Base-by-base conservation (phyloP, 2,797 vertebrate species). In the Onychomys leucogaster region DNA sequence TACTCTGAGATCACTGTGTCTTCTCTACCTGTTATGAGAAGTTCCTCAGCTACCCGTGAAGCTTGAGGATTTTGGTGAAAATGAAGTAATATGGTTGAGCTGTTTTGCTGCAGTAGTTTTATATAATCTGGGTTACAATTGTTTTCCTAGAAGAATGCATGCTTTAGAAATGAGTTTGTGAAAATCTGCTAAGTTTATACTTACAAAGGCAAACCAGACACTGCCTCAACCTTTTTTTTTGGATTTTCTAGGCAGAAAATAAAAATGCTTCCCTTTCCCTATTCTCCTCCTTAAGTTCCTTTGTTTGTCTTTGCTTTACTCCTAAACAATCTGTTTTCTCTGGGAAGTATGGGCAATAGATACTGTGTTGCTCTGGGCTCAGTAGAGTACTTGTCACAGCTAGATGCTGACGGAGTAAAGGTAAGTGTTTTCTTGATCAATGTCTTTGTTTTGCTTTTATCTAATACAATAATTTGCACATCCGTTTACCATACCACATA, bases 391-490 rank as follows among this genome's bases (percentile, higher is more conserved):
- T 41, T 86, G n/a, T 85, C 67, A 23, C 25, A 52, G 85, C 37
- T 95, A 76, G 83, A 59, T 81, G 63, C 76, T 61, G 63, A 52
- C 55, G 67, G 90, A 94, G 84, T 63, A n/a, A 94, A 97, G 98
- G 98, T 98, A 97, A 98, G 98, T 97, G 25, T 95, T 73, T 25
- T 78, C 55, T 90, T 92, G 88, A 76, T 37, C 43, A 77, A 43
- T 78, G 2, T 76, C 19, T 65, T 73, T 41, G n/a, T 93, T 82
- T 96, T 90, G 32, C 87, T 96, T 55, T 43, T 81, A 78, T 41
- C 11, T 82, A 93, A 91, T 16, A 67, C 1, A 61, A 43, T 49
- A 16, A 76, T 90, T 95, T n/a, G 46, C 8, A 23, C 61, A 71
- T 77, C 41, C 65, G 80, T 61, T 82, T 88, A 71, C 37, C 55